phyloP scores from a whole-genome alignment of 2,888 invertebrate genomes.

The Scotopteryx bipunctaria region DNA sequence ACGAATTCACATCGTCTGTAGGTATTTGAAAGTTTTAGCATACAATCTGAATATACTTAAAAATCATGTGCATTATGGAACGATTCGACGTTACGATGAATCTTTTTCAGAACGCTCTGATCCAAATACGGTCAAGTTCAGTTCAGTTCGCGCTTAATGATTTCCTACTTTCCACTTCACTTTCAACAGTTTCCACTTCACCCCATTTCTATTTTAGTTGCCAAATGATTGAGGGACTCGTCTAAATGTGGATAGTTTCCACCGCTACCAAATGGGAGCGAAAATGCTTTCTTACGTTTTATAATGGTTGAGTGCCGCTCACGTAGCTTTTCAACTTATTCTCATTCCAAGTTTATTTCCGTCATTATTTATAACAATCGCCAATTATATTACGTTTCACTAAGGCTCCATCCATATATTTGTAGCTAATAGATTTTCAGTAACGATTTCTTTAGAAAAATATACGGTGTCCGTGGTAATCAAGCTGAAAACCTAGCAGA shows the following conservation, averaged over 20 bases:
- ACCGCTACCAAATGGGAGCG: slow-evolving; percentile 5
- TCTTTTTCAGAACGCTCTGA: slow-evolving; percentile 28
- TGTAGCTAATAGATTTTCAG: too few relatives aligned
- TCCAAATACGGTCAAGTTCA: slow-evolving; percentile 36
- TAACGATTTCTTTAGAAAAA: too few relatives aligned
- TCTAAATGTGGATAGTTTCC: slow-evolving; percentile 13
- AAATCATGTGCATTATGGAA: neutral
- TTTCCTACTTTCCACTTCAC: slow-evolving; percentile 40
- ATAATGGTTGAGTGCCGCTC: neutral
- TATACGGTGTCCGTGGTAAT: too few relatives aligned
- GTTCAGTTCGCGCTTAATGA: slow-evolving; percentile 36
- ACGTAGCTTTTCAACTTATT: neutral
- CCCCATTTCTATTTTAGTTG: slow-evolving; percentile 36
- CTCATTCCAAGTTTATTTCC: too few relatives aligned
- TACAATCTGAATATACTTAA: slow-evolving; percentile 20
- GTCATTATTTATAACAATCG: too few relatives aligned
- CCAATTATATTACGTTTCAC: too few relatives aligned
- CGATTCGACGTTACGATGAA: neutral
- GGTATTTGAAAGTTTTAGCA: slow-evolving; percentile 28
- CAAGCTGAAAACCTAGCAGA: neutral
- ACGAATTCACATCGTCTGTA: slow-evolving; percentile 31
- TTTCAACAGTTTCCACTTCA: slow-evolving; percentile 31
- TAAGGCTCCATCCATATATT: too few relatives aligned
- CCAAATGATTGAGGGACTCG: slow-evolving; percentile 31
- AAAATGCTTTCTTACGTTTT: slow-evolving; percentile 2